These are phyloP conservation scores for Catocala nupta DNA, from an alignment of 2,888 invertebrate species.

Conservation along the genomic window DNA sequence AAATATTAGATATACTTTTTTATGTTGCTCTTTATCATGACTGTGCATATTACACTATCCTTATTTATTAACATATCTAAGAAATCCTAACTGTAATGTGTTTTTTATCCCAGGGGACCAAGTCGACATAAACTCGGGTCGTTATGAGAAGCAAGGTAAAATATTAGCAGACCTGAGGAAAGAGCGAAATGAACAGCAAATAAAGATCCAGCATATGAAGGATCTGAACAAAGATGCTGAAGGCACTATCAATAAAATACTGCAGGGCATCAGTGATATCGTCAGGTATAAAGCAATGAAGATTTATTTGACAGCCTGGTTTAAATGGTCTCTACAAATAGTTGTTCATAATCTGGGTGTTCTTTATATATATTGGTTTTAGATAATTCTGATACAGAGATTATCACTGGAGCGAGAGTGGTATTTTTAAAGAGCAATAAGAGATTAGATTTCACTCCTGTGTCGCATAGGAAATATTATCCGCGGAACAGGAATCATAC, in stretches of 20 bases:
- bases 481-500: no score
- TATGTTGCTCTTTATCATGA: no score
- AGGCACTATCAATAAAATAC: constrained; percentile 59
- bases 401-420: no score
- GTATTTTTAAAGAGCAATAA: no score
- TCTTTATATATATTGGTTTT: no score
- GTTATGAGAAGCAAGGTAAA: constrained; percentile 68
- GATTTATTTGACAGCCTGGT: constrained; percentile 44
- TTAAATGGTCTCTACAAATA: not conserved
- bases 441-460: no score
- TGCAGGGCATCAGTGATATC: constrained; percentile 75
- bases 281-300: no score
- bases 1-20: no score
- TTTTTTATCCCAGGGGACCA: constrained; percentile 71
- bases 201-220: constrained; percentile 51
- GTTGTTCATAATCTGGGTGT: not conserved
- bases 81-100: not conserved
- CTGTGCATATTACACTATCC: no score
- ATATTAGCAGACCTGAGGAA: constrained; percentile 55
- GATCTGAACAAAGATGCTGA: constrained; percentile 66
- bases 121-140: constrained; percentile 75
- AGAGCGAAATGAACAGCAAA: constrained; percentile 53
- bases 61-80: no score
- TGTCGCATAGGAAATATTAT: no score
- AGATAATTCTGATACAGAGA: no score